Evolutionary conservation across 2,113 vertebrate genomes (phyloP).

Genomic region (Pseudopodoces humilis): DNA sequence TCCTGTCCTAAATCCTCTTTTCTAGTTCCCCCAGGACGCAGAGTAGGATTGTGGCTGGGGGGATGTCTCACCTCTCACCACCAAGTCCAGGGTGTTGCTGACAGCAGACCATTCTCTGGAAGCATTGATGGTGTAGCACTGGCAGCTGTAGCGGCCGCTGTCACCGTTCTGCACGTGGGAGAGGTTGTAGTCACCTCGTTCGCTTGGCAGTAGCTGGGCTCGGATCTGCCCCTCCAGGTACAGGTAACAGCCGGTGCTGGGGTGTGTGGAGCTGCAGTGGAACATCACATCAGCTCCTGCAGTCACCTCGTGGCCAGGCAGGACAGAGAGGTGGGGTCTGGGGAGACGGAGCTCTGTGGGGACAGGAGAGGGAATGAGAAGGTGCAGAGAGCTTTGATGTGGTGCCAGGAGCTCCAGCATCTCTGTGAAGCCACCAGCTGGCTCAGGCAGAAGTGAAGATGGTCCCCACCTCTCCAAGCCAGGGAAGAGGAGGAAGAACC

Average conservation of each 20-base stretch:
- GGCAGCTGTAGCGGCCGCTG: slow-evolving; percentile 12
- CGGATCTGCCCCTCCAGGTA: not conserved
- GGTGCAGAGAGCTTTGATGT: not conserved
- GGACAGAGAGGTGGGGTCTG: not conserved
- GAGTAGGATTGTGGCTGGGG: not conserved
- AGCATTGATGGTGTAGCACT: not conserved
- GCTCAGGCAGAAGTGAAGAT: not conserved
- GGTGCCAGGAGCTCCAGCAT: not conserved
- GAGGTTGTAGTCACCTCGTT: not conserved
- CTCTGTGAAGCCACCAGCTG: not conserved
- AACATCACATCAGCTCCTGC: not conserved
- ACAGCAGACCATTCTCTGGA: not conserved
- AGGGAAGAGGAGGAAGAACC: not conserved
- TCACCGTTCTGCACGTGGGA: not conserved
- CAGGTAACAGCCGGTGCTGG: not conserved
- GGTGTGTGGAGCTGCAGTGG: not conserved
- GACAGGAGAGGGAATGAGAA: not conserved
- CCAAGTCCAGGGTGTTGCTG: not conserved
- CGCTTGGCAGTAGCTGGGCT: rapidly evolving
- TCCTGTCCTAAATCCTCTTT: not conserved
- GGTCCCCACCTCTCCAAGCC: not conserved
- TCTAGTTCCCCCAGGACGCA: not conserved
- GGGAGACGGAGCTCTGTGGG: not conserved
- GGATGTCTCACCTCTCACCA: slow-evolving; percentile 14
- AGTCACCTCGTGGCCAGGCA: not conserved